phyloP scores from a whole-genome alignment of 2,113 vertebrate species.

The Pelvicachromis taeniatus region DNA sequence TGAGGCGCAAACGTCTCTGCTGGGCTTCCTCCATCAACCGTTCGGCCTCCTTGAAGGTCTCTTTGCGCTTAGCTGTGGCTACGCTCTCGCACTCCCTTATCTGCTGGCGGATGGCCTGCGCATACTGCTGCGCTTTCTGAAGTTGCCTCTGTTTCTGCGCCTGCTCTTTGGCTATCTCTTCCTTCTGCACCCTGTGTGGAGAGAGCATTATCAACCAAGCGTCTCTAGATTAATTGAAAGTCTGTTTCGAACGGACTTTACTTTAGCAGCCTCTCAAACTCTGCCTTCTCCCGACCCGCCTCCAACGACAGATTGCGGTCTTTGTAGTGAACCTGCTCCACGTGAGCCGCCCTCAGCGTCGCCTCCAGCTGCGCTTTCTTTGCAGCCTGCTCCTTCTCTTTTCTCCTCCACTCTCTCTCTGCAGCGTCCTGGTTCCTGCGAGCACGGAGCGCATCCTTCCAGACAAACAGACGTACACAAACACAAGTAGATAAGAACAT shows the following conservation, averaged over 20 bases:
- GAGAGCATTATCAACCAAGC: neutral
- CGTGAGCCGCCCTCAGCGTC: conserved; percentile 62
- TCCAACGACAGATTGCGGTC: conserved; percentile 76
- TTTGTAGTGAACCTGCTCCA: conserved; percentile 79
- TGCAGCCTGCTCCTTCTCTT: conserved; percentile 68
- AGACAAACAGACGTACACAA: neutral
- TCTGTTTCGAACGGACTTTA: conserved; percentile 7
- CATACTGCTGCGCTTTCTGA: conserved; percentile 45
- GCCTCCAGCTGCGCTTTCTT: conserved; percentile 64
- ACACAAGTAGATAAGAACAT: neutral
- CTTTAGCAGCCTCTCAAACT: conserved; percentile 83
- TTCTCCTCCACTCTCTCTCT: conserved; percentile 83
- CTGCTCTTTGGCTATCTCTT: conserved; percentile 58
- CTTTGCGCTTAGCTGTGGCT: conserved; percentile 52
- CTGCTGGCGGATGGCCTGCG: conserved; percentile 74
- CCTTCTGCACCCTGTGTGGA: conserved; percentile 75
- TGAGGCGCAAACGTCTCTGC: conserved; percentile 66
- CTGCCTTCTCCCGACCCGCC: conserved; percentile 75
- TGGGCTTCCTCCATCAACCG: conserved; percentile 72
- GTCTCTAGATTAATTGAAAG: neutral
- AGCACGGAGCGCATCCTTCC: conserved; percentile 81
- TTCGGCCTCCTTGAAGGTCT: conserved; percentile 72
- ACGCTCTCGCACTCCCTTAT: conserved; percentile 74
- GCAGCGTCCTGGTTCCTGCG: conserved; percentile 80
- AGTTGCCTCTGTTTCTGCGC: conserved; percentile 71